A percentile compares a stretch with the other conserved stretches of the same genome.
phyloP scores from a whole-genome alignment of 2,888 invertebrate species.

The Pheosia gnoma region DNA sequence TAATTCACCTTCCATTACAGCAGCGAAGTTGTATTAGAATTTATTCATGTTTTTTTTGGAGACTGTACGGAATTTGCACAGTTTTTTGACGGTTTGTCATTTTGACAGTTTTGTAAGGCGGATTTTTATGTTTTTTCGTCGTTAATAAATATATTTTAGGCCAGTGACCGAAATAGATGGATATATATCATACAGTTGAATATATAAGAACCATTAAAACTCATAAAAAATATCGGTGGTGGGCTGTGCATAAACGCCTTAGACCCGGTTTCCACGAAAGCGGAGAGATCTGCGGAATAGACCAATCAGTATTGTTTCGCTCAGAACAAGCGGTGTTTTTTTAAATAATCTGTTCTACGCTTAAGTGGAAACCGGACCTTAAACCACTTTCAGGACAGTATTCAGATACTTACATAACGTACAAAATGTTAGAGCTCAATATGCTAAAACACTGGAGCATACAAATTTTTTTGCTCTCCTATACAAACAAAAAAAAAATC shows the following conservation, averaged over 20 bases:
- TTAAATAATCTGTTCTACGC: too few relatives aligned
- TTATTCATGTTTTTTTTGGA: constrained; percentile 30
- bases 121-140: background rate
- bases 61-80: constrained; percentile 8
- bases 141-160: constrained; percentile 7
- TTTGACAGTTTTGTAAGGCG: constrained; percentile 18
- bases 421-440: too few relatives aligned
- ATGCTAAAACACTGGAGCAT: too few relatives aligned
- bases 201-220: background rate
- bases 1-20: constrained; percentile 43
- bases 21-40: constrained; percentile 23
- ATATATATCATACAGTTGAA: background rate
- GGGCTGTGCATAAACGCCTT: too few relatives aligned
- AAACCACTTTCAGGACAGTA: too few relatives aligned
- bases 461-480: background rate
- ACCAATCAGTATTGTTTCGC: too few relatives aligned
- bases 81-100: constrained; percentile 22
- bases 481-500: constrained; percentile 9
- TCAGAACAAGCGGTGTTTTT: too few relatives aligned
- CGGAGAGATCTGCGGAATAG: too few relatives aligned
- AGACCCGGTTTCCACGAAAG: too few relatives aligned
- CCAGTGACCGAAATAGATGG: constrained; percentile 14
- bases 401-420: too few relatives aligned
- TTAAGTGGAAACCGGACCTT: too few relatives aligned
- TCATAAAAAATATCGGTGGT: too few relatives aligned